Evolutionary conservation across 2,797 vertebrate genomes (phyloP), one percentile per base, ranked within the genome.

Genomic region (Danio kyathit): DNA sequence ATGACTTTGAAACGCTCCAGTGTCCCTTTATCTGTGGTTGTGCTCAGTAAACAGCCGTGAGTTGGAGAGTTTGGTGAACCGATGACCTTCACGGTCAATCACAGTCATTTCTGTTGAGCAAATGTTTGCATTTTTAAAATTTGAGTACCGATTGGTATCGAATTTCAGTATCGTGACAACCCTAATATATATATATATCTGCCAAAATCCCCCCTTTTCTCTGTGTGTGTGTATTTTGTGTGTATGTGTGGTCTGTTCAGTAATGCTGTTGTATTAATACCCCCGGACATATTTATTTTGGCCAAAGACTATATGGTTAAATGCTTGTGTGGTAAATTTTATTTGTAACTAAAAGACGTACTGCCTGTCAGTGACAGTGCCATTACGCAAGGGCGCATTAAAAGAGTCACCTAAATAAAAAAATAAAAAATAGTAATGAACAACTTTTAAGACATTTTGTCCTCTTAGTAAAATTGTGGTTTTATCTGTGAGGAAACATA

Each of bases 291-390:
- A 74, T 74, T 66, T 59, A 72, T 74, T 74, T 71, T 73, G n/a
- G 57, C 21, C 44, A 80, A 83, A 80, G 48, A 64, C 61, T 21
- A 73, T 56, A 46, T 76, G 7, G 51, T 72, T 66, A 46, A 56
- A 52, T 44, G 56, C 40, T 79, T 52, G 21, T 74, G 11, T 19
- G 59, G 16, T 46, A 7, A 11, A 66, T 54, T 74, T 40, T 40
- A 51, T 63, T 63, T 75, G 21, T 17, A 17, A 64, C 16, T 51
- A 38, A 14, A 60, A 60, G 17, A 49, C 1, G 21, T 40, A 59
- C 64, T 48, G 52, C 43, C 64, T 67, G 16, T 69, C 3, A 8
- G 7, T 65, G 54, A 69, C 44, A 14, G 65, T 78, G 44, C 76
- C 54, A 60, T 78, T 46, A 61, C 5, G 17, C 19, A 17, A 64